Percentiles rank a stretch among this genome's conserved stretches.
Conservation (phyloP, 23 tunicate genomes). For the Styela clava region DNA sequence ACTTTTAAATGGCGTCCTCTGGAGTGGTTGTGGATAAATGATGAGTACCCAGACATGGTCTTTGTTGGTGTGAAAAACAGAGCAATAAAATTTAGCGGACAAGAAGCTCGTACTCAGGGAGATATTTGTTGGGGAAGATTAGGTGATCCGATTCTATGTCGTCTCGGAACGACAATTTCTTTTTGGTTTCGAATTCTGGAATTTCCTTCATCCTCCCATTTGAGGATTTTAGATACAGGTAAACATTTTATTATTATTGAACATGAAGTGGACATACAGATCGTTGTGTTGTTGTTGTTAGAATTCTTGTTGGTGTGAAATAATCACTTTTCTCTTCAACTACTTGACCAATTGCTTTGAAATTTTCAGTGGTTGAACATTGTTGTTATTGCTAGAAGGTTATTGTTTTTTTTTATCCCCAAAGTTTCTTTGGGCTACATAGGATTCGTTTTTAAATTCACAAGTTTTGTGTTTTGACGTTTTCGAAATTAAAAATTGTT, state of each 20-base stretch:
- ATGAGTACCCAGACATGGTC: constrained; percentile 21
- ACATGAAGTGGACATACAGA: too few species aligned
- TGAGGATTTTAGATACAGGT: constrained; percentile 53
- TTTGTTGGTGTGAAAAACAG: constrained; percentile 34
- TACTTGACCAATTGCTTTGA: too few species aligned
- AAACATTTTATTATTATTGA: background rate
- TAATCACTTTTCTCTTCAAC: too few species aligned
- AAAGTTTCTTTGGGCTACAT: too few species aligned
- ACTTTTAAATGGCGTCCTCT: constrained; percentile 31
- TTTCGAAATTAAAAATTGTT: too few species aligned
- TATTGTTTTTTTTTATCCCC: too few species aligned
- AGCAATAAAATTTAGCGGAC: constrained; percentile 48
- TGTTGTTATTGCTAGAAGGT: too few species aligned
- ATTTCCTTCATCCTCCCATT: constrained; percentile 32
- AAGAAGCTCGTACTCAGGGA: constrained; percentile 43
- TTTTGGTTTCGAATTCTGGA: constrained; percentile 49
- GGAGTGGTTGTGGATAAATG: constrained; percentile 47
- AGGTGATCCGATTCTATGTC: constrained; percentile 14
- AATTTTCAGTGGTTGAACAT: too few species aligned
- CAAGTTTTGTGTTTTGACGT: too few species aligned
- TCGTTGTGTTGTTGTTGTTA: background rate
- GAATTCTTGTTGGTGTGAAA: too few species aligned
- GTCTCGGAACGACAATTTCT: constrained; percentile 34
- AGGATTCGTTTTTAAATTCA: too few species aligned
- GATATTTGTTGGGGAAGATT: constrained; percentile 60